Evolutionary conservation across 92 coral and sea anemone species (phyloP).

Genomic region (Epizoanthus rinbou): DNA sequence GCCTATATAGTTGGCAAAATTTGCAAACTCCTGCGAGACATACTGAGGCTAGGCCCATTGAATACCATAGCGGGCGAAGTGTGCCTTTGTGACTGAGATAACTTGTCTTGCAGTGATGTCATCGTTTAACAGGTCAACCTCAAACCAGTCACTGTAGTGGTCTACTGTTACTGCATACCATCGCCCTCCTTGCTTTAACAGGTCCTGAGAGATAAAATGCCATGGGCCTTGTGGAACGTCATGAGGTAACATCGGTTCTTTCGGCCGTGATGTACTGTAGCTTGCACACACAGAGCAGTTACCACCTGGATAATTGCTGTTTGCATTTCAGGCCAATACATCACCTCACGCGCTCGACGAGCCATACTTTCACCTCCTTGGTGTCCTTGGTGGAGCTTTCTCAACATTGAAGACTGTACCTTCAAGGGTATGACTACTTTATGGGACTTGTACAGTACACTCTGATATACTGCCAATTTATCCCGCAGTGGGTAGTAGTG

Average conservation of each 20-base stretch:
- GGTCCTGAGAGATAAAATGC: constrained; percentile 23
- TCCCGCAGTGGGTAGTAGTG: constrained; percentile 23
- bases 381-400: too few relatives aligned
- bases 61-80: too few relatives aligned
- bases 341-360: constrained; percentile 15
- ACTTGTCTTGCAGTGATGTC: too few relatives aligned
- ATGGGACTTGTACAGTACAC: constrained; percentile 22
- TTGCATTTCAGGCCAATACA: background rate
- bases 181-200: constrained; percentile 39
- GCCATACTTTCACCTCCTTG: constrained; percentile 15
- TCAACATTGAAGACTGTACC: constrained; percentile 1
- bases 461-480: constrained; percentile 28
- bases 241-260: constrained; percentile 46
- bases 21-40: constrained; percentile 22
- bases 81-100: too few relatives aligned
- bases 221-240: constrained; percentile 33
- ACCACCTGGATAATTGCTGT: constrained; percentile 34
- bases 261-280: constrained; percentile 32
- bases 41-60: constrained; percentile 23
- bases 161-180: constrained; percentile 27
- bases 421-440: constrained; percentile 11
- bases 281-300: constrained; percentile 42
- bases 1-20: constrained; percentile 35
- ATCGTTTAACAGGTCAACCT: too few relatives aligned
- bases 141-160: constrained; percentile 18